Evolutionary conservation across 1,140 invertebrate genomes (phyloP), one percentile per base, ranked within the genome.

Genomic region (Chionoecetes opilio): DNA sequence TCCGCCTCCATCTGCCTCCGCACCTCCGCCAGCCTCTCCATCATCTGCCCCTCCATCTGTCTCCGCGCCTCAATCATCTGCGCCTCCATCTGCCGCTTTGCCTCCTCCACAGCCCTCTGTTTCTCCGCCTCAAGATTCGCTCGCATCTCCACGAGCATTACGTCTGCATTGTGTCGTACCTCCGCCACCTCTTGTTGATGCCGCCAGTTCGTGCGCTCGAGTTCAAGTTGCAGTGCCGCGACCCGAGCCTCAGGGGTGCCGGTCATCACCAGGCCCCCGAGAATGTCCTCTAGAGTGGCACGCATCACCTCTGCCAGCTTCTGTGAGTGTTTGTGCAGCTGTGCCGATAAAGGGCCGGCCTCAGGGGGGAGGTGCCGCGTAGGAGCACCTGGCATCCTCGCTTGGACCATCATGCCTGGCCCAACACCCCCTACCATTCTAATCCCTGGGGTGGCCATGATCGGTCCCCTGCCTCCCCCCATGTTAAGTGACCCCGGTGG

Each of bases 101-200:
- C 97, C 75, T 98, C 98, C 63, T 97, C 97, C 0, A 98, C 96
- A 14, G 97, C 96, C 63, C 97, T 97, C 53, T 98, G 97, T 94
- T 98, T 98, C 96, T 98, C 98, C 31, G 97, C 97, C 94, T 98
- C 98, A 96, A 98, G 97, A 95, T 97, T 98, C 75, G 97, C 97
- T 94, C 98, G 97, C 97, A 98, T 97, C 96, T 98, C 98, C 92
- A 97, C 97, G 84, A 98, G 92, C 17, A 97, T 96, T 41, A 97
- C 94, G 97, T 97, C 96, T 97, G 97, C 94, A 90, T 95, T 95
- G 63, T 95, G 94, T n/a, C 92, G 46, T 3, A 95, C 97, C 96
- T 98, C 98, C 0, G 97, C 96, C 46, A 98, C 96, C 96, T 98
- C 97, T 95, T 98, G 97, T 88, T 97, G 97, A 96, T 98, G 98